Evolutionary conservation across 2,797 vertebrate species (phyloP).

Genomic region (Manis crassicaudata): DNA sequence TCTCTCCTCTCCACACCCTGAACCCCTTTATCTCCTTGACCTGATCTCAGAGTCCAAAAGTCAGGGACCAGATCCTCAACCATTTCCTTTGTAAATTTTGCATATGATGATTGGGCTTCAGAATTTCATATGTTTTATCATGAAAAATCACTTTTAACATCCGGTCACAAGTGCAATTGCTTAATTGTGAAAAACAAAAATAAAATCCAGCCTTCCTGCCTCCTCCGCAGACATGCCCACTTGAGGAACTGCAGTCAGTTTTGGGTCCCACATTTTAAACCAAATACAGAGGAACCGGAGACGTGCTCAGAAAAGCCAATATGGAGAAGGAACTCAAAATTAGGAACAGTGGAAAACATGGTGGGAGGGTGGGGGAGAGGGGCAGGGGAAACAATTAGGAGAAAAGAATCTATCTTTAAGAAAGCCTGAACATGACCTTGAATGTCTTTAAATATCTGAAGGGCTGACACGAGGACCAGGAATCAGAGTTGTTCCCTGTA

Average conservation of each 20-base stretch:
- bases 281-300: background rate
- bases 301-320: background rate
- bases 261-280: background rate
- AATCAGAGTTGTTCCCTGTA: background rate
- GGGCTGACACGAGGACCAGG: background rate
- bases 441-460: background rate
- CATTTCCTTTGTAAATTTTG: slow-evolving; percentile 15
- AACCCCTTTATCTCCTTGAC: background rate
- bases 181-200: slow-evolving; percentile 49
- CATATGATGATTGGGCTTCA: background rate
- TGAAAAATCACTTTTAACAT: background rate
- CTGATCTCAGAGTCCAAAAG: slow-evolving; percentile 13
- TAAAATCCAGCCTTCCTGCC: background rate
- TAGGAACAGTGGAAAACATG: background rate
- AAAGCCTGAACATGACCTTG: background rate
- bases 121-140: background rate
- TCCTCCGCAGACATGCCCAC: background rate
- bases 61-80: background rate
- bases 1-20: background rate
- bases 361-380: too few species aligned
- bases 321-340: background rate
- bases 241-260: background rate
- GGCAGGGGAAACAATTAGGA: background rate
- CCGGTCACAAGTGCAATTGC: slow-evolving; percentile 44
- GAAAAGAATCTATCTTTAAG: background rate